A percentile compares a stretch with the other conserved stretches of the same genome.
These are phyloP conservation scores for Apteryx mantelli DNA, from an alignment of 2,113 vertebrate species.

Conservation along the genomic window DNA sequence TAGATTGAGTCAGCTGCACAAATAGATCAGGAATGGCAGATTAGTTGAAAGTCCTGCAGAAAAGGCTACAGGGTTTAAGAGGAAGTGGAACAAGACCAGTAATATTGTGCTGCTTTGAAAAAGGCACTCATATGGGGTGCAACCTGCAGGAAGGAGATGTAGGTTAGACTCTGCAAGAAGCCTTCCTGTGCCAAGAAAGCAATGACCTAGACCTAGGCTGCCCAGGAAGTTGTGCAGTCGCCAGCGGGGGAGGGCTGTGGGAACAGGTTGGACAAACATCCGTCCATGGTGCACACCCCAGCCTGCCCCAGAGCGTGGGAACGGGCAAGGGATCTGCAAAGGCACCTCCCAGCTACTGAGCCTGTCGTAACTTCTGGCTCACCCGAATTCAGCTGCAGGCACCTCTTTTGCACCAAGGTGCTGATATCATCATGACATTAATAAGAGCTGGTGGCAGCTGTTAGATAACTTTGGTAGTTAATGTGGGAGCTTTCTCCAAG, in stretches of 20 bases:
- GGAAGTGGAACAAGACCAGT: not conserved
- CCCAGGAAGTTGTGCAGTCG: accelerated
- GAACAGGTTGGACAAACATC: not conserved
- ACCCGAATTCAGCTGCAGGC: not conserved
- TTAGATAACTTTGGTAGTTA: not conserved
- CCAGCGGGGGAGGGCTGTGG: not conserved
- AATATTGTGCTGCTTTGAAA: not conserved
- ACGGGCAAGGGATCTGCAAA: not conserved
- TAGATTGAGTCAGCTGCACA: not conserved
- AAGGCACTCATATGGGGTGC: too few species aligned
- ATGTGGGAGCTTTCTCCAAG: not conserved
- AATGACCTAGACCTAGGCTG: not conserved
- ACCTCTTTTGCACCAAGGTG: not conserved
- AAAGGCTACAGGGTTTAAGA: not conserved
- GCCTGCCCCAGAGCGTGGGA: accelerated
- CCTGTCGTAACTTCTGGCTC: not conserved
- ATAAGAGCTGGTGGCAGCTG: not conserved
- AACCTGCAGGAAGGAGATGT: too few species aligned
- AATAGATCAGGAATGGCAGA: accelerated
- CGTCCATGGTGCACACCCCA: not conserved
- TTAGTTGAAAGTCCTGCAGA: not conserved
- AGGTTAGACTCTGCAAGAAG: too few species aligned
- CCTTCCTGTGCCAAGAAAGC: too few species aligned
- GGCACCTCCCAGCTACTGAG: not conserved
- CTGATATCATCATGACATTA: accelerated